phyloP scores from a whole-genome alignment of 1,140 invertebrate species.

The Drosophila watanabei region DNA sequence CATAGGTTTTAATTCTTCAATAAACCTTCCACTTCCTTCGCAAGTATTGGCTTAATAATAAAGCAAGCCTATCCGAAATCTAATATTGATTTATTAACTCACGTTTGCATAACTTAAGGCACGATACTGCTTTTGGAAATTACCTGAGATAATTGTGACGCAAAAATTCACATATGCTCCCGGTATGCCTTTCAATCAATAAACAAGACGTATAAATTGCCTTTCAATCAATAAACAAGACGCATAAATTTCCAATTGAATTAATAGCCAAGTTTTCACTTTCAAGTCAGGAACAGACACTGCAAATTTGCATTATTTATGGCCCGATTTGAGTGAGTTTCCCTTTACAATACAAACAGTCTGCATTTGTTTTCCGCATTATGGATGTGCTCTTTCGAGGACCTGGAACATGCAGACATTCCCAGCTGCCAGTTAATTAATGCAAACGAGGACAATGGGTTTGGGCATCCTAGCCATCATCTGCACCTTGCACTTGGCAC shows the following conservation, averaged over 20 bases:
- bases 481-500: constrained; percentile 54
- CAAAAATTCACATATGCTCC: background rate
- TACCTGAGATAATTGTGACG: background rate
- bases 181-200: constrained; percentile 9
- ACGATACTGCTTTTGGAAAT: background rate
- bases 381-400: constrained; percentile 7
- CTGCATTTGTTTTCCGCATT: constrained; percentile 19
- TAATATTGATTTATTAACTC: background rate
- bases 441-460: constrained; percentile 25
- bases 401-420: constrained; percentile 27
- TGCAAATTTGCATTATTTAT: constrained; percentile 40
- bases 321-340: constrained; percentile 18
- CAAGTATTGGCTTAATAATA: background rate
- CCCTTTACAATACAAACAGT: constrained; percentile 32
- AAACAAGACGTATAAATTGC: constrained; percentile 6
- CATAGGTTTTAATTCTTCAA: background rate
- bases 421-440: constrained; percentile 65
- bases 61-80: background rate
- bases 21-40: background rate
- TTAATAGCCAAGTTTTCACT: constrained; percentile 29
- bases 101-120: background rate
- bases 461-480: background rate
- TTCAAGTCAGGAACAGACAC: constrained; percentile 22
- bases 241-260: constrained; percentile 14
- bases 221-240: constrained; percentile 19